Percentiles rank a stretch among this genome's conserved stretches.
Evolutionary conservation across 1,140 invertebrate species (phyloP).

Genomic region (Paraescarpia echinospica): DNA sequence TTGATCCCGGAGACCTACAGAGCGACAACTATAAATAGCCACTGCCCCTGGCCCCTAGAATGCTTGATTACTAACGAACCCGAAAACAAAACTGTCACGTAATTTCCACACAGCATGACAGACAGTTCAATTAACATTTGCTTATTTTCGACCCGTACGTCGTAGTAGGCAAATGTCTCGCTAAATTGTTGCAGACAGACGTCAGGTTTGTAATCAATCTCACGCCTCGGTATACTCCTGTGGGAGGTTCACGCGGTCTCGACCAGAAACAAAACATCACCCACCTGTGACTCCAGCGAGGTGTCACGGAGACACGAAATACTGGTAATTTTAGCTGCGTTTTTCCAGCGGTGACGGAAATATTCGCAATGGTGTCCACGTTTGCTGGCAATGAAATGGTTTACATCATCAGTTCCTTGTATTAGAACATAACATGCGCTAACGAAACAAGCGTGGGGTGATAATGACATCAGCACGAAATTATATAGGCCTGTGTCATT

Average conservation of each 20-base stretch:
- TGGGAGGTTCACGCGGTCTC: neutral
- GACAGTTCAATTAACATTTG: neutral
- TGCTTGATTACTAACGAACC: neutral
- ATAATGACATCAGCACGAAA: neutral
- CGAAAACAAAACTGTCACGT: neutral
- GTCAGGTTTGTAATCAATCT: neutral
- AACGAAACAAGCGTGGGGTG: neutral
- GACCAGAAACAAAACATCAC: neutral
- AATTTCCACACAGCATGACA: neutral
- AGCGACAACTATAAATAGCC: neutral
- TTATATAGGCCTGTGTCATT: neutral
- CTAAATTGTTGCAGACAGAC: neutral
- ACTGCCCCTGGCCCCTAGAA: neutral
- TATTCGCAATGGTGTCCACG: neutral
- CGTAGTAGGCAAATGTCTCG: neutral
- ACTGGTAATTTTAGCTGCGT: neutral
- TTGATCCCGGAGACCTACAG: neutral
- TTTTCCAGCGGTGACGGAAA: neutral
- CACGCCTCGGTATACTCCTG: neutral
- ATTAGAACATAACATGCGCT: neutral
- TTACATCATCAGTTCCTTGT: neutral
- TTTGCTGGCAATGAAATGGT: neutral
- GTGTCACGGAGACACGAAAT: neutral
- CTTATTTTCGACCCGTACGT: neutral
- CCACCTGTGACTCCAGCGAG: neutral